Conservation (phyloP, 2,113 vertebrate species). For the Peromyscus maniculatus region DNA sequence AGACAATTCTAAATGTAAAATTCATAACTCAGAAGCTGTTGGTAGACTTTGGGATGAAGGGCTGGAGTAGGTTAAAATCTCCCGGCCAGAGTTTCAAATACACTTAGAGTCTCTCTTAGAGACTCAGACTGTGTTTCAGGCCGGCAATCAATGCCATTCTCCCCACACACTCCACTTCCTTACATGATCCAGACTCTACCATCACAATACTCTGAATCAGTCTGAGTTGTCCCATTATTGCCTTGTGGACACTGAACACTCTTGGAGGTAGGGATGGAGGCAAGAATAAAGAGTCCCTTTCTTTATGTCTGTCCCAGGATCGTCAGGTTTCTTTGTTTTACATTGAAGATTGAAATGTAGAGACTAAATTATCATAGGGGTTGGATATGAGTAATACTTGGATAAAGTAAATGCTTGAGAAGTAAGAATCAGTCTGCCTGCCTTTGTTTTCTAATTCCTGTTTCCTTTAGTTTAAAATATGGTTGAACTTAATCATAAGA, state of each 20-base stretch:
- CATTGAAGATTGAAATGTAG: conserved; percentile 8
- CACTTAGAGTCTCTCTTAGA: not conserved
- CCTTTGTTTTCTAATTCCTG: not conserved
- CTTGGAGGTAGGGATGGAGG: not conserved
- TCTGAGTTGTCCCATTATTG: not conserved
- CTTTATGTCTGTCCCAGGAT: not conserved
- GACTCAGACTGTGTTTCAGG: not conserved
- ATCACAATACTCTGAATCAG: not conserved
- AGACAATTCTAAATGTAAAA: not conserved
- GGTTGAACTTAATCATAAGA: not conserved
- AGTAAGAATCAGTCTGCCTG: not conserved
- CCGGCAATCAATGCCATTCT: not conserved
- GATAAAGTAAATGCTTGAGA: not conserved
- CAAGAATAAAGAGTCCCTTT: too few species aligned
- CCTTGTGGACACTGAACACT: not conserved
- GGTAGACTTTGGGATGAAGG: not conserved
- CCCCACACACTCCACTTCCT: not conserved
- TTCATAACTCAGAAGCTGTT: not conserved
- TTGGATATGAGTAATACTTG: not conserved
- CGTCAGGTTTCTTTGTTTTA: not conserved
- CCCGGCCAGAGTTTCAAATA: not conserved
- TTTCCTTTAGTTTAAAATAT: conserved; percentile 19
- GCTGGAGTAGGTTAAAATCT: not conserved
- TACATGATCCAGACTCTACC: not conserved
- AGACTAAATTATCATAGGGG: not conserved